Evolutionary conservation across 2,888 invertebrate species (phyloP).

Genomic region (Plebejus anna): DNA sequence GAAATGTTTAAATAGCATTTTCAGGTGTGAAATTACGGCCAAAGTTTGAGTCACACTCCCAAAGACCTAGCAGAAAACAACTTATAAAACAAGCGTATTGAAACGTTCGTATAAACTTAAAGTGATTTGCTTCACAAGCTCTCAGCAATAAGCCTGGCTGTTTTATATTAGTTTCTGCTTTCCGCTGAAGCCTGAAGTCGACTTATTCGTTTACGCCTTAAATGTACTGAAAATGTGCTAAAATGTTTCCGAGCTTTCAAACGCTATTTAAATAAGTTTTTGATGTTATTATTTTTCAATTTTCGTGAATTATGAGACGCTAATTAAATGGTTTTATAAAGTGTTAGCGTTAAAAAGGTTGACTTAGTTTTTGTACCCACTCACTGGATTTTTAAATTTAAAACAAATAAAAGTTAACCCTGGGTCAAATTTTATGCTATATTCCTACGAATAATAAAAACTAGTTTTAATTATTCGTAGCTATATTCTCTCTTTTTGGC

Average conservation of each 20-base stretch:
- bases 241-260: conserved; percentile 18
- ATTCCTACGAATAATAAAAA: too few relatives aligned
- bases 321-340: conserved; percentile 1
- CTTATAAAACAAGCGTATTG: conserved; percentile 28
- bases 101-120: conserved; percentile 41
- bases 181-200: conserved; percentile 45
- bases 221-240: conserved; percentile 23
- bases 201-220: conserved; percentile 38
- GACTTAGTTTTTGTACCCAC: background rate
- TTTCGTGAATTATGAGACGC: conserved; percentile 38
- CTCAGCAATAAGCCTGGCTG: conserved; percentile 47
- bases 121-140: conserved; percentile 46
- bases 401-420: too few relatives aligned
- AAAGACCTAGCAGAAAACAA: background rate
- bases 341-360: background rate
- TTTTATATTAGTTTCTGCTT: conserved; percentile 48
- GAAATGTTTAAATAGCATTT: background rate
- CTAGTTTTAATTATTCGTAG: too few relatives aligned
- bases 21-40: background rate
- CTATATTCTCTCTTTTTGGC: too few relatives aligned
- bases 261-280: conserved; percentile 13
- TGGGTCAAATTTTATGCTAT: too few relatives aligned
- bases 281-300: conserved; percentile 44
- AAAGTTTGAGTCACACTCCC: background rate
- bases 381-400: too few relatives aligned